phyloP scores from a whole-genome alignment of 2,113 vertebrate genomes.

The Macroglossus sobrinus region DNA sequence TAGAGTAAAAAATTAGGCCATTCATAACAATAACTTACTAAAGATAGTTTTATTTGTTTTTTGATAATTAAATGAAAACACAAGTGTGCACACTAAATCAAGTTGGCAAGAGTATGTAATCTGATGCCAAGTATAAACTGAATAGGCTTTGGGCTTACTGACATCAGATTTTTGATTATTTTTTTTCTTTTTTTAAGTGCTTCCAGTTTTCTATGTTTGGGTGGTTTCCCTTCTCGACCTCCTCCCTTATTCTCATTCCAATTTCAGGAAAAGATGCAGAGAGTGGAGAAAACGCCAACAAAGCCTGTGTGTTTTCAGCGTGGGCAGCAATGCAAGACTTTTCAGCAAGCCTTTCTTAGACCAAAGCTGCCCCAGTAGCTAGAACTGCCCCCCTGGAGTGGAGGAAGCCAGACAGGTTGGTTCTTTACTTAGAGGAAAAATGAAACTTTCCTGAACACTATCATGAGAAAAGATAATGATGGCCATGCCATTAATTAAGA shows the following conservation, averaged over 20 bases:
- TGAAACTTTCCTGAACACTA: background rate
- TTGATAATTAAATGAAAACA: constrained; percentile 77
- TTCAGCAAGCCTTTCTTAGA: background rate
- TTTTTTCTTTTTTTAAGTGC: constrained; percentile 77
- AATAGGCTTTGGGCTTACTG: constrained; percentile 72
- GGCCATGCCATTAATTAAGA: background rate
- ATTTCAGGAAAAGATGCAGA: background rate
- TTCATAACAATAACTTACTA: constrained; percentile 66
- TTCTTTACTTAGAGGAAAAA: constrained; percentile 21
- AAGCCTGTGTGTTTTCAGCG: background rate
- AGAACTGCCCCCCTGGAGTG: background rate
- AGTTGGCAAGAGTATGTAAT: constrained; percentile 77
- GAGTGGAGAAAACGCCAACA: background rate
- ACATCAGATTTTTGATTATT: constrained; percentile 72
- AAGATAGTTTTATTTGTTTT: constrained; percentile 78
- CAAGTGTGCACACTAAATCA: constrained; percentile 78
- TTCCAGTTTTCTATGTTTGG: constrained; percentile 68
- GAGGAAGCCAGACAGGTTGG: background rate
- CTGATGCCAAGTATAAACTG: constrained; percentile 79
- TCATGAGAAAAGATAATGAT: background rate
- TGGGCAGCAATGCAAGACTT: background rate
- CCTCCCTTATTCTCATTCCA: background rate
- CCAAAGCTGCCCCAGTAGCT: background rate
- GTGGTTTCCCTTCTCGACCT: background rate
- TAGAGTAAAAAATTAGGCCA: constrained; percentile 26